These are phyloP conservation scores for Sterna hirundo DNA, from an alignment of 2,113 vertebrate genomes.

Conservation along the genomic window DNA sequence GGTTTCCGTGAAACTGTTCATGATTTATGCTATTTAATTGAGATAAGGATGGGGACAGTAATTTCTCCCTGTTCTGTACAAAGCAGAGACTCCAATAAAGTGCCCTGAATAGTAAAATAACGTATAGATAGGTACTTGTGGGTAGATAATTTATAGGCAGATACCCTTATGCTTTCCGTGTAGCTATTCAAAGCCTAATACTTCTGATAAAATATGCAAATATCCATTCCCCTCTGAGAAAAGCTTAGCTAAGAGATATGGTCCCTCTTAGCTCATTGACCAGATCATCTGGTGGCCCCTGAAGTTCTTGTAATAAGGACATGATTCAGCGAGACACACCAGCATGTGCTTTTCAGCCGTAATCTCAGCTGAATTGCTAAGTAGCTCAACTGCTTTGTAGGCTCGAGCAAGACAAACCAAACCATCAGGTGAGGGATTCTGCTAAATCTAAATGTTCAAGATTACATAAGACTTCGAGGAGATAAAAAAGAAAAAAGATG, in stretches of 20 bases:
- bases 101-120: neutral
- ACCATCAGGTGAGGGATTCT: neutral
- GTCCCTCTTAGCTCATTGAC: neutral
- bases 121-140: neutral
- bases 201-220: neutral
- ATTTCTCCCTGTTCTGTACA: neutral
- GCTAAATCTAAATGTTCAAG: slow-evolving; percentile 11
- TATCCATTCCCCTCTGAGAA: neutral
- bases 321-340: neutral
- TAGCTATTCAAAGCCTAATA: neutral
- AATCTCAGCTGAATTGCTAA: slow-evolving; percentile 17
- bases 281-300: neutral
- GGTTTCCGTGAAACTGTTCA: neutral
- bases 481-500: neutral
- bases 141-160: neutral
- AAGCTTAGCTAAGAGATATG: neutral
- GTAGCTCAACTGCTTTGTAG: neutral
- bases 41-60: neutral
- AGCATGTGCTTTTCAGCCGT: neutral
- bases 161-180: neutral
- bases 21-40: neutral
- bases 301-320: neutral
- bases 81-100: neutral
- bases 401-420: neutral
- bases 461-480: neutral